These are phyloP conservation scores for Percopsis transmontana DNA, from an alignment of 2,113 vertebrate genomes.

Conservation along the genomic window DNA sequence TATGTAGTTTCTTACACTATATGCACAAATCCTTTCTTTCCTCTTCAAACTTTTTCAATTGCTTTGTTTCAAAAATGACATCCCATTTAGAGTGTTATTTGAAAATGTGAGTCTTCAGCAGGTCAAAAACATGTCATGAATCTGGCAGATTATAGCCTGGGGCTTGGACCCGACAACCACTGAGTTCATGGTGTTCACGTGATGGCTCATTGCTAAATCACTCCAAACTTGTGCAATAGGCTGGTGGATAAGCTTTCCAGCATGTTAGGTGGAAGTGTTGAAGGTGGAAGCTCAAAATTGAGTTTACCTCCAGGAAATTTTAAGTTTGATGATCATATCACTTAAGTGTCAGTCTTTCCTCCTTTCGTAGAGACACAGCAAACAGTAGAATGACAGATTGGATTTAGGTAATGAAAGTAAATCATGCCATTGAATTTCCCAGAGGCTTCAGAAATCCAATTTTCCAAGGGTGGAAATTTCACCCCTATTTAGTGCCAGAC, in stretches of 20 bases:
- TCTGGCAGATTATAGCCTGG: not conserved
- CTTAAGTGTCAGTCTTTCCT: no score
- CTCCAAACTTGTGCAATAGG: not conserved
- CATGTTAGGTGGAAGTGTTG: not conserved
- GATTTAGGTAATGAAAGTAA: not conserved
- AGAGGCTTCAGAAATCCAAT: slow-evolving; percentile 3
- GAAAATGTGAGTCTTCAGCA: not conserved
- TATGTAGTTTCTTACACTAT: no score
- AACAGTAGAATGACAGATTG: slow-evolving; percentile 13
- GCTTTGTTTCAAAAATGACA: no score
- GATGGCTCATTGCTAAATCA: not conserved
- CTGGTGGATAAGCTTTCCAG: not conserved
- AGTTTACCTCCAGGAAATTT: not conserved
- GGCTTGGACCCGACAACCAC: not conserved
- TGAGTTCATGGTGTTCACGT: not conserved
- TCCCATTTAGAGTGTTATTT: no score
- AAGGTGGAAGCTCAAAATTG: not conserved
- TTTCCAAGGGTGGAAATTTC: slow-evolving; percentile 20
- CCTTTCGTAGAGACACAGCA: slow-evolving; percentile 10
- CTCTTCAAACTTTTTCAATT: no score
- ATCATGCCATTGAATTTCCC: slow-evolving; percentile 9
- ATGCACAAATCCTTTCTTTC: no score
- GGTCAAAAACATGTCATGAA: not conserved
- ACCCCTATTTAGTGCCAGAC: not conserved
- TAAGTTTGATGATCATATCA: not conserved